Percentiles rank a stretch among this genome's conserved stretches.
phyloP scores from a whole-genome alignment of 35 echinoderm and acorn worm species.

The Apostichopus californicus region DNA sequence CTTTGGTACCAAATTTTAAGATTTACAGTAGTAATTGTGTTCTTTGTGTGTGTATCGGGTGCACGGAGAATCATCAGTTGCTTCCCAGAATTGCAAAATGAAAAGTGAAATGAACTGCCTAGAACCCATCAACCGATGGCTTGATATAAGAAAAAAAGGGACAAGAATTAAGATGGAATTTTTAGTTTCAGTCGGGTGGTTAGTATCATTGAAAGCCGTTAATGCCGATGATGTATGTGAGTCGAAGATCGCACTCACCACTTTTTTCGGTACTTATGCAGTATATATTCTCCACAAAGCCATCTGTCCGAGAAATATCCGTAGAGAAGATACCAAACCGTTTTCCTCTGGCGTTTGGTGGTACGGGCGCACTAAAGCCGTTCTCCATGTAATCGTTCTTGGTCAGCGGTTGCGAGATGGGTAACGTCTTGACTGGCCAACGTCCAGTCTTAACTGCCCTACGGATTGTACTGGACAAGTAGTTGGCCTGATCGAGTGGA shows the following conservation, averaged over 20 bases:
- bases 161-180: too few relatives aligned
- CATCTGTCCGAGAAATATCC: not conserved
- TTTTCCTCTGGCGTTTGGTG: not conserved
- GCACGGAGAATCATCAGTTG: too few relatives aligned
- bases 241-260: not conserved
- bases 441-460: conserved; percentile 1
- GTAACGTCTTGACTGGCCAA: not conserved
- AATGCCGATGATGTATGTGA: not conserved
- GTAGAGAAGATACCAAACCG: conserved; percentile 32
- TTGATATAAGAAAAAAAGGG: too few relatives aligned
- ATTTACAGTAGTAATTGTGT: too few relatives aligned
- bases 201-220: too few relatives aligned
- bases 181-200: too few relatives aligned
- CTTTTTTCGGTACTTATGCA: conserved; percentile 23
- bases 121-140: too few relatives aligned
- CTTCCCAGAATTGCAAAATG: too few relatives aligned
- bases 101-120: too few relatives aligned
- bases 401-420: not conserved
- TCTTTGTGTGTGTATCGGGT: too few relatives aligned
- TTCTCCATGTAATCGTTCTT: not conserved
- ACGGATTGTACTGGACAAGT: not conserved
- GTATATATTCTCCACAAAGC: conserved; percentile 13
- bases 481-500: not conserved
- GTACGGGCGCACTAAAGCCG: not conserved
- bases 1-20: too few relatives aligned